These are phyloP conservation scores for Acholoe squamosa DNA, from an alignment of 2,888 invertebrate genomes.

Conservation along the genomic window DNA sequence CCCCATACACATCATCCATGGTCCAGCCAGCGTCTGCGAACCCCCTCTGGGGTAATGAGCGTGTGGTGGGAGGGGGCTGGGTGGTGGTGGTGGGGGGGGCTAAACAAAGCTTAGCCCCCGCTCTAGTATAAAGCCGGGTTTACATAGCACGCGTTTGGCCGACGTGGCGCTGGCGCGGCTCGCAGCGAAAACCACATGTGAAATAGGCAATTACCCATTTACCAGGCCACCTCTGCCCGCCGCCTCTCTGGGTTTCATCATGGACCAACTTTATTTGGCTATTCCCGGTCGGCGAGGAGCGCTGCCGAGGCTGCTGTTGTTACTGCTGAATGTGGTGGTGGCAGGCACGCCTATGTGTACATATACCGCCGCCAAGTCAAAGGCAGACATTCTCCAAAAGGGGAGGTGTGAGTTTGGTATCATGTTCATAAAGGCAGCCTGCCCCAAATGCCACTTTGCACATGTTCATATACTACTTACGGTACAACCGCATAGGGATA, in stretches of 20 bases:
- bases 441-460: not conserved
- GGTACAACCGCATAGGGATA: not conserved
- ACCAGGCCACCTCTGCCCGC: constrained; percentile 54
- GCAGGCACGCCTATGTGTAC: not conserved
- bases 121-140: constrained; percentile 12
- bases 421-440: constrained; percentile 3
- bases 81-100: not conserved
- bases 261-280: constrained; percentile 39
- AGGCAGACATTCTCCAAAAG: not conserved
- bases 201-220: constrained; percentile 60
- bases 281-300: not conserved
- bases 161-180: constrained; percentile 1
- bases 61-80: not conserved
- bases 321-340: not conserved
- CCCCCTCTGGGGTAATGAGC: constrained; percentile 30
- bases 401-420: not conserved
- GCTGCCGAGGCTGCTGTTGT: not conserved
- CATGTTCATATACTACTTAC: constrained; percentile 22
- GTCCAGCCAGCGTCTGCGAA: not conserved
- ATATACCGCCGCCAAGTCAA: constrained; percentile 12
- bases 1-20: not conserved
- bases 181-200: constrained; percentile 49
- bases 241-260: constrained; percentile 39
- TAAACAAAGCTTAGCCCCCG: constrained; percentile 29
- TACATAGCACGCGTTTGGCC: constrained; percentile 43